Evolutionary conservation across 2,797 vertebrate species (phyloP).

Genomic region (Sandelia bainsii): DNA sequence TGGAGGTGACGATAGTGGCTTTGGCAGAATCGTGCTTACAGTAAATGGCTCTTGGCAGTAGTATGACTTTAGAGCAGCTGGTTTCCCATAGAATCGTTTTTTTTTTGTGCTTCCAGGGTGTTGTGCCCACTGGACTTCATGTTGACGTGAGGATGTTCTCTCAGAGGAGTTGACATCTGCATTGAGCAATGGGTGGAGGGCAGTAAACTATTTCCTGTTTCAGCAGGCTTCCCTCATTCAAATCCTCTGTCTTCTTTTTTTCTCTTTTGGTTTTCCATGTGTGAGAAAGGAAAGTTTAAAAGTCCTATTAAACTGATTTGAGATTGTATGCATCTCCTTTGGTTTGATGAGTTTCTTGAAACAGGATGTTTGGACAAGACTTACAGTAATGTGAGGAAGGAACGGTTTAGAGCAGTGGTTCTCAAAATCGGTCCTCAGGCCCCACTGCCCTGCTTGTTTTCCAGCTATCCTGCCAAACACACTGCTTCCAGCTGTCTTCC

Average conservation of each 20-base stretch:
- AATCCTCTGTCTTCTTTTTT: conserved; percentile 1
- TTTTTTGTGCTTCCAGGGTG: conserved; percentile 45
- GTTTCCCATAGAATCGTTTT: conserved; percentile 66
- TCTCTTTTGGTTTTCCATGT: conserved; percentile 1
- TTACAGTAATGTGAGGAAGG: conserved; percentile 29
- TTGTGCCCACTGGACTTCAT: conserved; percentile 64
- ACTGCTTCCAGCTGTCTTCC: too few species aligned
- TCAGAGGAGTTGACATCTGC: conserved; percentile 79
- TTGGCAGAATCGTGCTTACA: conserved; percentile 61
- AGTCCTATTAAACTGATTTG: conserved; percentile 11
- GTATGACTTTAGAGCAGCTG: conserved; percentile 27
- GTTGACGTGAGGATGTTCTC: conserved; percentile 66
- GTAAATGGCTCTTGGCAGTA: conserved; percentile 65
- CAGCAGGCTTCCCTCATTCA: conserved; percentile 32
- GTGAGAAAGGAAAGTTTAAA: neutral
- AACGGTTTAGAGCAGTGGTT: conserved; percentile 20
- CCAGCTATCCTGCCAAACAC: too few species aligned
- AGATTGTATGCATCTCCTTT: conserved; percentile 1
- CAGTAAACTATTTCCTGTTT: conserved; percentile 75
- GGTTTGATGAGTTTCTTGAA: conserved; percentile 33
- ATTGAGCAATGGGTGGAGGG: conserved; percentile 70
- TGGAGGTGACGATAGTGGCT: conserved; percentile 54
- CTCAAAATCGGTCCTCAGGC: too few species aligned
- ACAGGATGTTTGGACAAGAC: conserved; percentile 52
- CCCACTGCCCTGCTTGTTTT: too few species aligned